Percentiles rank a stretch among this genome's conserved stretches.
phyloP scores from a whole-genome alignment of 2,113 vertebrate species.

The Calonectris borealis region DNA sequence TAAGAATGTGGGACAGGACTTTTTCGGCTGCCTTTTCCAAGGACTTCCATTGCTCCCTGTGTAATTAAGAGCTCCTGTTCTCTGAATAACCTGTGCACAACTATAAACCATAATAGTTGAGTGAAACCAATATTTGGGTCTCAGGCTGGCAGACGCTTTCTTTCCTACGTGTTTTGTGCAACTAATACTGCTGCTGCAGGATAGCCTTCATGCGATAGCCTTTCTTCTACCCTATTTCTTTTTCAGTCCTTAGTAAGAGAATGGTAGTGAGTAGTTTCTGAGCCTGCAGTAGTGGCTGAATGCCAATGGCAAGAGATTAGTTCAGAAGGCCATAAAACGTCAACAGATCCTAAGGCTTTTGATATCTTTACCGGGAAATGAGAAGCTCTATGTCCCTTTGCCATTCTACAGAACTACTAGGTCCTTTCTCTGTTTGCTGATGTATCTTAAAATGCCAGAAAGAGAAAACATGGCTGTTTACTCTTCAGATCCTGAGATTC shows the following conservation, averaged over 20 bases:
- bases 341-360: background rate
- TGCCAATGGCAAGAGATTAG: background rate
- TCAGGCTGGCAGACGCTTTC: background rate
- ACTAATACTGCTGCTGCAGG: background rate
- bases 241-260: background rate
- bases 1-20: background rate
- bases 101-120: background rate
- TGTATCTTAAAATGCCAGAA: background rate
- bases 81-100: background rate
- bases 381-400: background rate
- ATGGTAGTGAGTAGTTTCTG: background rate
- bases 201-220: background rate
- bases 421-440: background rate
- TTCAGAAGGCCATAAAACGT: background rate
- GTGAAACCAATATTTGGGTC: background rate
- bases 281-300: background rate
- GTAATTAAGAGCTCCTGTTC: background rate
- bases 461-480: background rate
- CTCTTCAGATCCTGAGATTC: slow-evolving; percentile 9
- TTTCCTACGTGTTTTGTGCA: background rate
- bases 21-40: background rate
- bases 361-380: background rate
- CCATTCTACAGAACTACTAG: background rate
- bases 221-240: background rate
- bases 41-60: background rate